A percentile compares a stretch with the other conserved stretches of the same genome.
Evolutionary conservation across 2,113 vertebrate genomes (phyloP).

Genomic region (Malurus elegans): DNA sequence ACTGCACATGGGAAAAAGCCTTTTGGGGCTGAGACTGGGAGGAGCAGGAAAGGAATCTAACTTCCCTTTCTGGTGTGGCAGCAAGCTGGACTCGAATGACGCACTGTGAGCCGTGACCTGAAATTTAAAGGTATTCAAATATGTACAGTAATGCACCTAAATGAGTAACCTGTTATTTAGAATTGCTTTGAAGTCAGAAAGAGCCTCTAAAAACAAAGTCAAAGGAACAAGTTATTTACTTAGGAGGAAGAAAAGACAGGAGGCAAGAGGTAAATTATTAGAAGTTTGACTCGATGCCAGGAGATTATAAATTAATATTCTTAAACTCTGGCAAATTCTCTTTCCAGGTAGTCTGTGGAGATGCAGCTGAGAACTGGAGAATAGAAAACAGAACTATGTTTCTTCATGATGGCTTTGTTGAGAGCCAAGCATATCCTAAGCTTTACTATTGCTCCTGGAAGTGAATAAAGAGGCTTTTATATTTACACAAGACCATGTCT

Average conservation of each 20-base stretch:
- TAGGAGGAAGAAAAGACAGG: not conserved
- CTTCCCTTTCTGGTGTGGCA: not conserved
- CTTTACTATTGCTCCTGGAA: not conserved
- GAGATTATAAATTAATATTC: not conserved
- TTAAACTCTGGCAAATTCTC: not conserved
- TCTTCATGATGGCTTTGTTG: not conserved
- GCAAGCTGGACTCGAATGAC: not conserved
- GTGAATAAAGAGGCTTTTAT: not conserved
- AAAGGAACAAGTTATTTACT: not conserved
- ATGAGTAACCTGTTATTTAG: not conserved
- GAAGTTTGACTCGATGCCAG: not conserved
- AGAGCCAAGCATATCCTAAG: not conserved
- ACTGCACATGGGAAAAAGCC: not conserved
- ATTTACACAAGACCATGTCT: not conserved
- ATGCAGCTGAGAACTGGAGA: not conserved
- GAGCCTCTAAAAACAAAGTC: not conserved
- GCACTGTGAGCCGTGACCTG: not conserved
- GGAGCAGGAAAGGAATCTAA: not conserved
- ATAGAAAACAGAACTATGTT: not conserved
- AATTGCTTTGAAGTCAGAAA: slow-evolving; percentile 31
- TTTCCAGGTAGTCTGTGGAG: not conserved
- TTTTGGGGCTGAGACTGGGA: not conserved
- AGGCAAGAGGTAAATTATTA: not conserved
- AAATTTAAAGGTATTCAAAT: slow-evolving; percentile 31
- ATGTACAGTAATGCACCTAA: not conserved